phyloP scores from a whole-genome alignment of 2,797 vertebrate species.

The Tadarida brasiliensis region DNA sequence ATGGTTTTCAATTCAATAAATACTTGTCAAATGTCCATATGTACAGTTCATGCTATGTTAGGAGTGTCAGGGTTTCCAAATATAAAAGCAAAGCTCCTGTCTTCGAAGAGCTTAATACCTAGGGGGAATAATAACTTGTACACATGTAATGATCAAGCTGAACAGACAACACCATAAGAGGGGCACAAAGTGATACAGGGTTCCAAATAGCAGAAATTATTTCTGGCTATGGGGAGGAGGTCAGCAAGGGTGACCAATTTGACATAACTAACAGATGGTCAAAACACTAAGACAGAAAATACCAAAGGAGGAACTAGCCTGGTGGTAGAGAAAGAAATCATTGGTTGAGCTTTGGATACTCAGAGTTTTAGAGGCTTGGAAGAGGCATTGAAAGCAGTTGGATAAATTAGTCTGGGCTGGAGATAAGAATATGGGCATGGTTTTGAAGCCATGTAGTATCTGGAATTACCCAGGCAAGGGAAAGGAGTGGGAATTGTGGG shows the following conservation, averaged over 20 bases:
- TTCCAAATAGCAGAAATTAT: not conserved
- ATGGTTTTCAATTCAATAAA: not conserved
- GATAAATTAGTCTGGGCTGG: not conserved
- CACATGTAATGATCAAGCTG: not conserved
- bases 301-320: not conserved
- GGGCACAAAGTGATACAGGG: not conserved
- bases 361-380: not conserved
- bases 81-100: not conserved
- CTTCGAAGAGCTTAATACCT: not conserved
- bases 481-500: not conserved
- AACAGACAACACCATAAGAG: not conserved
- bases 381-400: not conserved
- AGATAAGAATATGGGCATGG: not conserved
- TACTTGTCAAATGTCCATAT: not conserved
- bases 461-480: not conserved
- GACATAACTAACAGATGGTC: not conserved
- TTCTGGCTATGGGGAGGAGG: not conserved
- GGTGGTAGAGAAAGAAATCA: not conserved
- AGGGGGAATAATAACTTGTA: not conserved
- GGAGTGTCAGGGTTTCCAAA: not conserved
- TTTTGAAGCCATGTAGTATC: not conserved
- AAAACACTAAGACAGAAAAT: not conserved
- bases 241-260: not conserved
- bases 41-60: not conserved
- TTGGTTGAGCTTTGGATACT: not conserved